These are phyloP conservation scores for Ptilodon capucinus DNA, from an alignment of 2,888 invertebrate species.

Conservation along the genomic window DNA sequence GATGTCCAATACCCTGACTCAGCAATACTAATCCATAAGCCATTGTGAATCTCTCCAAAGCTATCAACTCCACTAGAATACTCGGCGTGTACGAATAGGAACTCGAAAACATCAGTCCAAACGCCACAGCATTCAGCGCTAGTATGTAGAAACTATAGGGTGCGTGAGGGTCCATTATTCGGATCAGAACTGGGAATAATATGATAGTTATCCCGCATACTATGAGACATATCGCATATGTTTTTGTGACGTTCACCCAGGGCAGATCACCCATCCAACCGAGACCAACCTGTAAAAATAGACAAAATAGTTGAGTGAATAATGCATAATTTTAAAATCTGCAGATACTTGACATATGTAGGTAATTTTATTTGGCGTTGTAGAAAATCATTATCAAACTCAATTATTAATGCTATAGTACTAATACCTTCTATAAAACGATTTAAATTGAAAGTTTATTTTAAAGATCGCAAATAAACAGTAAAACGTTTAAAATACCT, in stretches of 20 bases:
- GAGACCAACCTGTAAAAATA: conserved; percentile 84
- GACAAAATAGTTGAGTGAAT: not conserved
- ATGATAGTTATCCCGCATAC: conserved; percentile 84
- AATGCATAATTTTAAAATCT: too few relatives aligned
- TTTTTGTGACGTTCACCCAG: conserved; percentile 92
- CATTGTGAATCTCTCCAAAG: conserved; percentile 94
- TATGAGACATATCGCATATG: conserved; percentile 91
- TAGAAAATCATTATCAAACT: too few relatives aligned
- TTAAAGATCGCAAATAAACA: too few relatives aligned
- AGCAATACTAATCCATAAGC: conserved; percentile 95
- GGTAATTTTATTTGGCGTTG: too few relatives aligned
- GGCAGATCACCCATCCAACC: conserved; percentile 95
- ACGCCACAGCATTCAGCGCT: conserved; percentile 84
- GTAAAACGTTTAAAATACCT: too few relatives aligned
- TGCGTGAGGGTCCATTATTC: conserved; percentile 52
- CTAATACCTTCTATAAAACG: too few relatives aligned
- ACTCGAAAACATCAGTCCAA: conserved; percentile 95
- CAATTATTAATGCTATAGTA: too few relatives aligned
- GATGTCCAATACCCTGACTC: conserved; percentile 95
- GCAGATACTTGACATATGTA: too few relatives aligned
- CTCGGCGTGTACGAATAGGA: conserved; percentile 96
- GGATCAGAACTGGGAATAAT: conserved; percentile 82
- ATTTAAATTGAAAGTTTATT: too few relatives aligned
- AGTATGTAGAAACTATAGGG: conserved; percentile 77
- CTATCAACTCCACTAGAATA: conserved; percentile 94